Percentiles rank a stretch among this genome's conserved stretches.
phyloP scores from a whole-genome alignment of 1,140 invertebrate genomes.

The Alviniconcha marisindica region DNA sequence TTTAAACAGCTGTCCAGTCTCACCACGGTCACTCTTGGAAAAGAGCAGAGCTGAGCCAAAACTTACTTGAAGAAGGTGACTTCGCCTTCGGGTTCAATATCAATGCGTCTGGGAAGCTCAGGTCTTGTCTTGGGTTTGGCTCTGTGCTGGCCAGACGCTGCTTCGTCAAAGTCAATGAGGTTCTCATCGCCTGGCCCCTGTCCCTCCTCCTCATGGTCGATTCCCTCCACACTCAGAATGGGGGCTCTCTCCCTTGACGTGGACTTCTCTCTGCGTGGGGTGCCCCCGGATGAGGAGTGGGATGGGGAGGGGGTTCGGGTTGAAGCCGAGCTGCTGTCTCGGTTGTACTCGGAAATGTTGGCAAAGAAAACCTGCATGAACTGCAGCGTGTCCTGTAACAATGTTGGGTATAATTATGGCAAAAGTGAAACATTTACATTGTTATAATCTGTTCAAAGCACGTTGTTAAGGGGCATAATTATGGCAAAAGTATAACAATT shows the following conservation, averaged over 20 bases:
- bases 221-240: not conserved
- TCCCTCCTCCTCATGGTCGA: not conserved
- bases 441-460: not conserved
- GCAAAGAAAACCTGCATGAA: slow-evolving; percentile 2
- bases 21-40: too few species aligned
- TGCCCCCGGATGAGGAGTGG: too few species aligned
- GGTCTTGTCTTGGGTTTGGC: not conserved
- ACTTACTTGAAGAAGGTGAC: not conserved
- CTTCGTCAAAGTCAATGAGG: not conserved
- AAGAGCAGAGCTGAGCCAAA: too few species aligned
- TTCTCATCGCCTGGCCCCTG: not conserved
- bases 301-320: not conserved
- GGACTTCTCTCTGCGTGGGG: not conserved
- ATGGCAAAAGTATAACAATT: too few species aligned
- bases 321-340: too few species aligned
- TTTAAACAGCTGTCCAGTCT: too few species aligned
- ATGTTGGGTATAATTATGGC: not conserved
- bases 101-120: not conserved
- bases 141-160: not conserved
- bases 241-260: not conserved
- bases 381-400: not conserved
- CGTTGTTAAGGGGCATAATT: too few species aligned
- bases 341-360: not conserved
- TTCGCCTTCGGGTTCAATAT: not conserved
- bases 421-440: not conserved